phyloP scores from a whole-genome alignment of 2,888 invertebrate species.

The Pandemis cinnamomeana region DNA sequence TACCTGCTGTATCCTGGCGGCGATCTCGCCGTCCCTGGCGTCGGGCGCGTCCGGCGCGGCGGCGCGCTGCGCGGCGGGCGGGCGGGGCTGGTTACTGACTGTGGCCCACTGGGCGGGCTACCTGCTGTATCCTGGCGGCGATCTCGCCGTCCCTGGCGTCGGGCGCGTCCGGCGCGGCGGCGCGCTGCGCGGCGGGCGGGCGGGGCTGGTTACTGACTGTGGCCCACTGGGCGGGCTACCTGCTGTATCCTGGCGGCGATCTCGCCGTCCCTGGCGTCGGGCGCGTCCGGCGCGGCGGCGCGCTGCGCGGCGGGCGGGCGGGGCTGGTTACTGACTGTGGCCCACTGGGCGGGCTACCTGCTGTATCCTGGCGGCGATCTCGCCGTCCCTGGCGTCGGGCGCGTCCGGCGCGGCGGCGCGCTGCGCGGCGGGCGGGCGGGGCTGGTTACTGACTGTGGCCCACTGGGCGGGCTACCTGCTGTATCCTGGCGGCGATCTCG shows the following conservation, averaged over 20 bases:
- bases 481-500: constrained; percentile 69
- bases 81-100: too few species aligned
- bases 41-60: constrained; percentile 44
- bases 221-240: constrained; percentile 59
- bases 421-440: too few species aligned
- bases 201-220: constrained; percentile 14
- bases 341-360: too few species aligned
- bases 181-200: too few species aligned
- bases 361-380: too few species aligned
- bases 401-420: too few species aligned
- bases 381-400: too few species aligned
- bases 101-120: too few species aligned
- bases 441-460: constrained; percentile 44
- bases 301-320: constrained; percentile 48
- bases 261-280: constrained; percentile 52
- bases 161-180: too few species aligned
- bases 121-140: too few species aligned
- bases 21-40: constrained; percentile 58
- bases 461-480: constrained; percentile 64
- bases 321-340: too few species aligned
- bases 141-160: too few species aligned
- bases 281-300: constrained; percentile 47
- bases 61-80: constrained; percentile 50
- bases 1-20: constrained; percentile 70
- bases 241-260: constrained; percentile 70